Evolutionary conservation across 1,140 invertebrate species (phyloP).

Genomic region (Scaptomyza hsui): DNA sequence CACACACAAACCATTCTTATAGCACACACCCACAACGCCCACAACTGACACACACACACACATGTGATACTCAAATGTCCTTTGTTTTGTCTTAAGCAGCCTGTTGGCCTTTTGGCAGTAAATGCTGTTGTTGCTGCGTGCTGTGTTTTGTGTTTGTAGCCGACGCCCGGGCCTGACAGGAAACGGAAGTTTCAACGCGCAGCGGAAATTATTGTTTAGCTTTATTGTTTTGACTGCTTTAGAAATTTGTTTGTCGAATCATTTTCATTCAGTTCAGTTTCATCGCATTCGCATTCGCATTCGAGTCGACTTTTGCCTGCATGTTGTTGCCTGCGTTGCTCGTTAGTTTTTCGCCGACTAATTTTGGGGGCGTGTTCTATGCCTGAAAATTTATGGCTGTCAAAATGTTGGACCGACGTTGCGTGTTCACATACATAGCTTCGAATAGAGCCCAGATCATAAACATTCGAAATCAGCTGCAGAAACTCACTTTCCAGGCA

Average conservation of each 20-base stretch:
- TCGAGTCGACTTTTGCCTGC: slow-evolving; percentile 25
- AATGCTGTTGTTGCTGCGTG: slow-evolving; percentile 12
- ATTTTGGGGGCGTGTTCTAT: slow-evolving; percentile 67
- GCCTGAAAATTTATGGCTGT: slow-evolving; percentile 63
- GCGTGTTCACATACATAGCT: slow-evolving; percentile 36
- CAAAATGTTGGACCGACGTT: slow-evolving; percentile 41
- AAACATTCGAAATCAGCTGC: slow-evolving; percentile 47
- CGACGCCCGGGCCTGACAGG: slow-evolving; percentile 56
- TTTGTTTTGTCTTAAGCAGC: slow-evolving; percentile 74
- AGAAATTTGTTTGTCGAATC: slow-evolving; percentile 79
- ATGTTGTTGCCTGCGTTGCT: slow-evolving; percentile 12
- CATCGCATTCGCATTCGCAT: slow-evolving; percentile 50
- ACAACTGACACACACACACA: slow-evolving; percentile 15
- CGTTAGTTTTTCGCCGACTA: slow-evolving; percentile 43
- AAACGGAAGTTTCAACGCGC: slow-evolving; percentile 78
- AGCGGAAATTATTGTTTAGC: slow-evolving; percentile 80
- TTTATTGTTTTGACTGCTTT: slow-evolving; percentile 79
- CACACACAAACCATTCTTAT: slow-evolving; percentile 23
- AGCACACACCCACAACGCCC: slow-evolving; percentile 20
- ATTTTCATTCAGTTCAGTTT: slow-evolving; percentile 66
- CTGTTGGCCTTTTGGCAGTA: slow-evolving; percentile 30
- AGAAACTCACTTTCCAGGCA: slow-evolving; percentile 23
- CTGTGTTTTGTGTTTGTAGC: slow-evolving; percentile 48
- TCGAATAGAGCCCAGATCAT: slow-evolving; percentile 16
- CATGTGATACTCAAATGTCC: slow-evolving; percentile 31